phyloP scores from a whole-genome alignment of 2,888 invertebrate species.

The Deilephila porcellus region DNA sequence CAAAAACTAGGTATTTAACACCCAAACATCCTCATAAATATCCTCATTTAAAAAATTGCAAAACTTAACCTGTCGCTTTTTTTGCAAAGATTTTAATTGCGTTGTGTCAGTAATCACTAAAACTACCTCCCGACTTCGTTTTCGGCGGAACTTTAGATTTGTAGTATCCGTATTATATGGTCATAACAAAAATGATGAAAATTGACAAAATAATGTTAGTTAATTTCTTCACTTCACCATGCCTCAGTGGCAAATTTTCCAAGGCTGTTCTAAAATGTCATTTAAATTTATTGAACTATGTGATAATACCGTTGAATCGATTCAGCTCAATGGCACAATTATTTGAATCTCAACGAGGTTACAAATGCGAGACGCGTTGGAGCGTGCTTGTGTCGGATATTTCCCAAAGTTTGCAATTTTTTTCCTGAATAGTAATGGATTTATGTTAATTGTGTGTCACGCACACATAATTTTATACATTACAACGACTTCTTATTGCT shows the following conservation, averaged over 20 bases:
- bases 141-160: too few species aligned
- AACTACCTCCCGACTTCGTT: too few species aligned
- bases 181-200: background rate
- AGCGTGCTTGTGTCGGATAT: background rate
- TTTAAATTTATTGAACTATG: background rate
- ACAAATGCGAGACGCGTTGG: constrained; percentile 8
- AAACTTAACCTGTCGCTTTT: too few species aligned
- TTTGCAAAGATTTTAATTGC: too few species aligned
- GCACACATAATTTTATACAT: too few species aligned
- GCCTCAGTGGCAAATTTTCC: background rate
- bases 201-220: background rate
- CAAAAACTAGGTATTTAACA: too few species aligned
- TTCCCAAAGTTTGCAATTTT: constrained; percentile 2
- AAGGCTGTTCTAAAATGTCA: background rate
- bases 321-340: constrained; percentile 22
- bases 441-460: too few species aligned
- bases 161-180: background rate
- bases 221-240: too few species aligned
- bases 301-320: constrained; percentile 9
- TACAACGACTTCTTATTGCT: too few species aligned
- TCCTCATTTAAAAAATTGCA: too few species aligned
- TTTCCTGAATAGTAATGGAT: background rate
- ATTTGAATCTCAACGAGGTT: constrained; percentile 11
- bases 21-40: too few species aligned
- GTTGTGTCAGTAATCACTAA: too few species aligned